Conservation (phyloP, 2,797 vertebrate species). For the Oreochromis mossambicus region DNA sequence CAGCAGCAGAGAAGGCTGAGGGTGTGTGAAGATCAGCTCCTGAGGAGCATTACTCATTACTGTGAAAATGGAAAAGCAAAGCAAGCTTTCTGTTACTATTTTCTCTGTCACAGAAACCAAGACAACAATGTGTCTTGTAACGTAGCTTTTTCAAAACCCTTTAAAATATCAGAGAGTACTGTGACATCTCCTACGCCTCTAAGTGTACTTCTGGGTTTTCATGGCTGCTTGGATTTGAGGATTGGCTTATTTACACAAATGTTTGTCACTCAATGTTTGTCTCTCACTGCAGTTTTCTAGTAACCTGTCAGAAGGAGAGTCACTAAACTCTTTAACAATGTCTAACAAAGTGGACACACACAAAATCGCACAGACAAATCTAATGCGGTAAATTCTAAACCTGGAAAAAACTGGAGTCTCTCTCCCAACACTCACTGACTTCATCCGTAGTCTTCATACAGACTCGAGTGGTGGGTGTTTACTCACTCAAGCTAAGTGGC, state of each 20-base stretch:
- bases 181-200: background rate
- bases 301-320: background rate
- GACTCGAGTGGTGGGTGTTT: background rate
- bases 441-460: background rate
- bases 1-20: background rate
- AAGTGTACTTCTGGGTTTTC: rapidly evolving
- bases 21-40: background rate
- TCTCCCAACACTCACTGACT: rapidly evolving
- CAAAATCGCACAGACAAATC: background rate
- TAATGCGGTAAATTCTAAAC: rapidly evolving
- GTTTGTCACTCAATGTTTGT: too few species aligned
- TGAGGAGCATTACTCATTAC: rapidly evolving
- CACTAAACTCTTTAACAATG: background rate
- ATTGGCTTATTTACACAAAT: background rate
- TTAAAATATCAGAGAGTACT: background rate
- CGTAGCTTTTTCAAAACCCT: background rate
- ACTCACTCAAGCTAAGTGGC: background rate
- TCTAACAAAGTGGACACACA: background rate
- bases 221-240: background rate
- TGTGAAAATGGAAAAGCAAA: rapidly evolving
- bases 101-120: background rate
- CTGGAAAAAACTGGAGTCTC: background rate
- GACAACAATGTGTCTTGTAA: background rate
- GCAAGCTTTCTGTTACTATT: background rate
- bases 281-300: background rate